phyloP scores from a whole-genome alignment of 2,113 vertebrate species.

The Tympanuchus pallidicinctus region DNA sequence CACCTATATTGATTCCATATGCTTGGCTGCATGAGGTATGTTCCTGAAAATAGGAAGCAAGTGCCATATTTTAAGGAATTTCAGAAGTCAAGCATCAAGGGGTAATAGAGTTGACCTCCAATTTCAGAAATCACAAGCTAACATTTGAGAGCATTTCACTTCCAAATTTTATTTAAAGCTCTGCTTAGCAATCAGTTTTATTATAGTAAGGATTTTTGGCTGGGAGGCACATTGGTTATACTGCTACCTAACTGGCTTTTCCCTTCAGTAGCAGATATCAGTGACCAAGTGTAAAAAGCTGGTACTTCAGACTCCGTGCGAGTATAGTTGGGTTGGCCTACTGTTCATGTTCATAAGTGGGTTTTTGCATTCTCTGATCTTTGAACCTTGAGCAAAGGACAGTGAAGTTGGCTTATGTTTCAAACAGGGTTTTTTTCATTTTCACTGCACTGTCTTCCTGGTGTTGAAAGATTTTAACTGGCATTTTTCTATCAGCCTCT shows the following conservation, averaged over 20 bases:
- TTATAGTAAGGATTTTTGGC: slow-evolving; percentile 30
- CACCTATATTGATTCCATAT: slow-evolving; percentile 52
- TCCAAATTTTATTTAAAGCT: slow-evolving; percentile 72
- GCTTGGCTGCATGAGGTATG: slow-evolving; percentile 28
- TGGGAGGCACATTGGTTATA: not conserved
- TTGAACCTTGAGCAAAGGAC: not conserved
- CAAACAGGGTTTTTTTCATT: not conserved
- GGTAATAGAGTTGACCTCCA: slow-evolving; percentile 71
- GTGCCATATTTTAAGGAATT: slow-evolving; percentile 66
- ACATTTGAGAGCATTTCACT: slow-evolving; percentile 57
- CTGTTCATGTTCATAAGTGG: not conserved
- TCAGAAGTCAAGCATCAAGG: slow-evolving; percentile 64
- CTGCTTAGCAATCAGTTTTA: slow-evolving; percentile 64
- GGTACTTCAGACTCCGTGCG: not conserved
- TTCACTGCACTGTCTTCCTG: not conserved
- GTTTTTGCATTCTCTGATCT: not conserved
- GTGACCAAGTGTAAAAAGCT: not conserved
- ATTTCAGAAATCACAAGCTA: slow-evolving; percentile 66
- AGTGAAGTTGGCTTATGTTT: not conserved
- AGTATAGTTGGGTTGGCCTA: not conserved
- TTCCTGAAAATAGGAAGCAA: slow-evolving; percentile 56
- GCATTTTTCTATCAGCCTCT: not conserved
- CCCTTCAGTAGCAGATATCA: not conserved
- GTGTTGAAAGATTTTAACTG: slow-evolving; percentile 17
- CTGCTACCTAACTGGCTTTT: not conserved